A percentile compares a stretch with the other conserved stretches of the same genome.
Evolutionary conservation across 2,113 vertebrate genomes (phyloP).

Genomic region (Motacilla tschutschensis): DNA sequence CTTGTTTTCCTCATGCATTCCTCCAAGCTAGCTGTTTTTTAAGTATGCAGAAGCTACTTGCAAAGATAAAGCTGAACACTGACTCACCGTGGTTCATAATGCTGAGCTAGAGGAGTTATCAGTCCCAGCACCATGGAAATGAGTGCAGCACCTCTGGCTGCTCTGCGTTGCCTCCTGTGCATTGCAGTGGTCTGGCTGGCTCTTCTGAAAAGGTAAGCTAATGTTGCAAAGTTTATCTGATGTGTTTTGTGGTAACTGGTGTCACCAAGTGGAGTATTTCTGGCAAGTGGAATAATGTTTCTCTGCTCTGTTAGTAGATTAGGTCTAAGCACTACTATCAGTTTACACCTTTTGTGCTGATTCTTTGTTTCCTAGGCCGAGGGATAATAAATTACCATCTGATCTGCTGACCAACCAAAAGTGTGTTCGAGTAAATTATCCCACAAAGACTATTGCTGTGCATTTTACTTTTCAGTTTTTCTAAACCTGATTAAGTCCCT

Average conservation of each 20-base stretch:
- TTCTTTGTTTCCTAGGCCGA: not conserved
- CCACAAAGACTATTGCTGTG: not conserved
- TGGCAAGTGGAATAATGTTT: not conserved
- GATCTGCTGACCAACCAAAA: not conserved
- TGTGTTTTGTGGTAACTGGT: not conserved
- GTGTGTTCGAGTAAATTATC: not conserved
- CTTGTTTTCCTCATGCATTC: not conserved
- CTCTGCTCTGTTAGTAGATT: not conserved
- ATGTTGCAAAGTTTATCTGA: not conserved
- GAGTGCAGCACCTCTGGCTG: not conserved
- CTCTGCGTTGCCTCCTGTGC: not conserved
- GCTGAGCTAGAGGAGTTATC: not conserved
- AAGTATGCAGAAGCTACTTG: not conserved
- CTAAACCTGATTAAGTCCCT: not conserved
- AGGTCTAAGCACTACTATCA: not conserved
- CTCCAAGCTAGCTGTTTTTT: not conserved
- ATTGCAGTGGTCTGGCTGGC: not conserved
- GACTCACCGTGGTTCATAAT: not conserved
- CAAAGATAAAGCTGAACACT: not conserved
- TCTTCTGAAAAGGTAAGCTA: not conserved
- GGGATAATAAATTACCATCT: not conserved
- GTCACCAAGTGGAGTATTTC: not conserved
- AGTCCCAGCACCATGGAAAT: not conserved
- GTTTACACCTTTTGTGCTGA: conserved; percentile 21
- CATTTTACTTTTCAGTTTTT: not conserved